phyloP scores from a whole-genome alignment of 2,113 vertebrate species.

The Laterallus jamaicensis region DNA sequence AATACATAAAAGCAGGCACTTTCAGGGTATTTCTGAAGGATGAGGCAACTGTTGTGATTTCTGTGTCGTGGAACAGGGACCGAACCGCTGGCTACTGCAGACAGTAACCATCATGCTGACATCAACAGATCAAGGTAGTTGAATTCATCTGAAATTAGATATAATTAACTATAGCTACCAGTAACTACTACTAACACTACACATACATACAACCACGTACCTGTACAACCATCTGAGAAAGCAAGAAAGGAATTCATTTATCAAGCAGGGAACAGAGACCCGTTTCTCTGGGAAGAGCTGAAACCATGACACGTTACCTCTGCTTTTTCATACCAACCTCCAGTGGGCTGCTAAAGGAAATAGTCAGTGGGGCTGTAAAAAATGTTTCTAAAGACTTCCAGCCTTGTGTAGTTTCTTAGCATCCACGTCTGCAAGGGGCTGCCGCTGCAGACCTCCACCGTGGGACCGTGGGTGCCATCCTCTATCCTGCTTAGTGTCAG shows the following conservation, averaged over 20 bases:
- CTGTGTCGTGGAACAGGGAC: rapidly evolving
- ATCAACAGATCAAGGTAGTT: not conserved
- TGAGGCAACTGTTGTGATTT: rapidly evolving
- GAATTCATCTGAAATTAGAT: not conserved
- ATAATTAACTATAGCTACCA: not conserved
- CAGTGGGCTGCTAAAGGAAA: slow-evolving; percentile 77
- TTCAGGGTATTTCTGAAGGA: rapidly evolving
- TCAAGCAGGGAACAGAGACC: rapidly evolving
- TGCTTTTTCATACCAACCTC: slow-evolving; percentile 62
- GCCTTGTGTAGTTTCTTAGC: slow-evolving; percentile 85
- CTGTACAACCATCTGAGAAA: not conserved
- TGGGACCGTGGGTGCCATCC: slow-evolving; percentile 84
- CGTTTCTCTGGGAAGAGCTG: not conserved
- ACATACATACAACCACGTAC: rapidly evolving
- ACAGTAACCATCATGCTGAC: rapidly evolving
- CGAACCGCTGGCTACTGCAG: not conserved
- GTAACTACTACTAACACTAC: not conserved
- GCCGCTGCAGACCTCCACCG: slow-evolving; percentile 86
- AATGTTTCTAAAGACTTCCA: slow-evolving; percentile 86
- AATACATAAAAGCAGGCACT: not conserved
- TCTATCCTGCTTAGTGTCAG: slow-evolving; percentile 87
- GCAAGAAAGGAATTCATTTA: not conserved
- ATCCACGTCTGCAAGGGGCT: slow-evolving; percentile 83
- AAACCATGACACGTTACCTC: rapidly evolving
- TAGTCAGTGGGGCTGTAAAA: slow-evolving; percentile 90